A percentile compares a stretch with the other conserved stretches of the same genome.
phyloP scores from a whole-genome alignment of 2,888 invertebrate genomes.

The Lasioglossum leucozonium region DNA sequence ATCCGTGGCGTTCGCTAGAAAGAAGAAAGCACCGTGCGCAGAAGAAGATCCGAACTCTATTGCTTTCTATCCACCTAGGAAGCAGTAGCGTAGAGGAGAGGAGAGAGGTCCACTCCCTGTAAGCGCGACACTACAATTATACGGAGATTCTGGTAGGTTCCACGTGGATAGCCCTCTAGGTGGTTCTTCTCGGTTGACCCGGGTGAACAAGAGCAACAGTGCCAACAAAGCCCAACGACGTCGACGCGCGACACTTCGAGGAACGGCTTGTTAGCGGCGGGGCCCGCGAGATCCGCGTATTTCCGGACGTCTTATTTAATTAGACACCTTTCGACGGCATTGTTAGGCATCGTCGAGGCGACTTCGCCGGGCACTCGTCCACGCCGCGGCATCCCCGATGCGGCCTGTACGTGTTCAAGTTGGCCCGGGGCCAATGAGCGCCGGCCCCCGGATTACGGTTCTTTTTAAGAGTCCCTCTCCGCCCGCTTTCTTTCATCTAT shows the following conservation, averaged over 20 bases:
- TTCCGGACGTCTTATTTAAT: constrained; percentile 83
- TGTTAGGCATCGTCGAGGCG: constrained; percentile 79
- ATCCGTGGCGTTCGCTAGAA: background rate
- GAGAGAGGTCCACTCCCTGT: constrained; percentile 63
- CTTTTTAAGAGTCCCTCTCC: constrained; percentile 57
- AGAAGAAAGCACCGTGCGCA: background rate
- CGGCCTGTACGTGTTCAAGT: constrained; percentile 79
- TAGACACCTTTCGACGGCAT: constrained; percentile 82
- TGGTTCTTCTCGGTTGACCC: constrained; percentile 77
- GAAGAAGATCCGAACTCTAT: constrained; percentile 21
- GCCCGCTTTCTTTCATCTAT: constrained; percentile 51
- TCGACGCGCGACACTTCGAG: constrained; percentile 68
- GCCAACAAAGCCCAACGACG: constrained; percentile 32
- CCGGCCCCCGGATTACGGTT: constrained; percentile 66
- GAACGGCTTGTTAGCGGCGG: constrained; percentile 80
- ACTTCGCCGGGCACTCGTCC: constrained; percentile 70
- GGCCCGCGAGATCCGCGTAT: constrained; percentile 70
- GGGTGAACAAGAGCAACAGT: constrained; percentile 67
- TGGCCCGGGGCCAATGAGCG: constrained; percentile 75
- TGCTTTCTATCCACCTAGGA: constrained; percentile 13
- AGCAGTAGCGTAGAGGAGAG: background rate
- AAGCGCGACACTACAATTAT: constrained; percentile 81
- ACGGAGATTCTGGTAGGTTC: constrained; percentile 75
- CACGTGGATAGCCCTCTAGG: constrained; percentile 75
- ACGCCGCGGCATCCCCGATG: constrained; percentile 48